Percentiles rank a stretch among this genome's conserved stretches.
Conservation (phyloP, 2,797 vertebrate genomes). For the Lacerta agilis region DNA sequence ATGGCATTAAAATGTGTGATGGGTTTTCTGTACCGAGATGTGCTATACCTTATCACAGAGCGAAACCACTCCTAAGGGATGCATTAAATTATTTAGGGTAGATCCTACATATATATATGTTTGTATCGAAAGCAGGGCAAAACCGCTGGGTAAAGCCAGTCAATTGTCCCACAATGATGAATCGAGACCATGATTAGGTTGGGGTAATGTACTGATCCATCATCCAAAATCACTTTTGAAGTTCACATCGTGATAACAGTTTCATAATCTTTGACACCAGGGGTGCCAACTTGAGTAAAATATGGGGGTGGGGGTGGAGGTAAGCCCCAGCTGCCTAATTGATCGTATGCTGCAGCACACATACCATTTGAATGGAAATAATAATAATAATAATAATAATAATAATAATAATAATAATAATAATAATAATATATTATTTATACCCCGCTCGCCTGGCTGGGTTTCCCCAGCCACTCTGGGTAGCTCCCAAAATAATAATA, state of each 20-base stretch:
- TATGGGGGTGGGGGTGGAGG: too few species aligned
- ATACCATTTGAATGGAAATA: too few species aligned
- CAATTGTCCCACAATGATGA: neutral
- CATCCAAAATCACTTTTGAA: neutral
- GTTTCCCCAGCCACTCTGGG: too few species aligned
- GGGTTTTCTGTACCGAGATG: slow-evolving; percentile 42
- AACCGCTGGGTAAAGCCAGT: neutral
- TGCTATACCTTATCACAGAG: slow-evolving; percentile 58
- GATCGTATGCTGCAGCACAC: too few species aligned
- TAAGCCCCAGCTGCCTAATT: too few species aligned
- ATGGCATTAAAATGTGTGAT: slow-evolving; percentile 45
- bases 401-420: too few species aligned
- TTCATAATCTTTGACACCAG: too few species aligned
- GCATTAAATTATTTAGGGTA: slow-evolving; percentile 14
- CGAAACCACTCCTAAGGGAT: slow-evolving; percentile 17
- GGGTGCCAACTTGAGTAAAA: too few species aligned
- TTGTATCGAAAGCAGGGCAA: neutral
- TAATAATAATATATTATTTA: too few species aligned
- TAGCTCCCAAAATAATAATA: too few species aligned
- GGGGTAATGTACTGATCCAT: neutral
- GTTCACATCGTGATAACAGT: neutral
- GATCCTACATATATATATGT: neutral
- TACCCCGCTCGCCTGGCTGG: too few species aligned
- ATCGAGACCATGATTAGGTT: neutral
- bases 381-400: too few species aligned